Evolutionary conservation across 2,888 invertebrate genomes (phyloP).

Genomic region (Chymomyza procnemis): DNA sequence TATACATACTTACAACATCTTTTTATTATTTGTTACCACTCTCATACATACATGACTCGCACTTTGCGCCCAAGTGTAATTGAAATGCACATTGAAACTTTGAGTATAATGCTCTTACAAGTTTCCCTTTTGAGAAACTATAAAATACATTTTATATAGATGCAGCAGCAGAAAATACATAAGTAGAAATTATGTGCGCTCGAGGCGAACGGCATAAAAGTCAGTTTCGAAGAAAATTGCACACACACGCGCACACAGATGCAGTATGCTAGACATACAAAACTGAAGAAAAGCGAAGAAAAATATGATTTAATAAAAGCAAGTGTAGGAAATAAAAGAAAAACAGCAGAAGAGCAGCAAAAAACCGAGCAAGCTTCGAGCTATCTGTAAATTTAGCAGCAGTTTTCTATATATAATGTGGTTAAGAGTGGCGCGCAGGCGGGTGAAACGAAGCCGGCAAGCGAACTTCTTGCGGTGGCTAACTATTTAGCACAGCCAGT

Average conservation of each 20-base stretch:
- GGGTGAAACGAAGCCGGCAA: constrained; percentile 34
- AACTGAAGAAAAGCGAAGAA: constrained; percentile 23
- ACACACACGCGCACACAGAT: constrained; percentile 1
- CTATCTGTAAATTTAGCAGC: constrained; percentile 1
- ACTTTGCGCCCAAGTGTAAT: constrained; percentile 56
- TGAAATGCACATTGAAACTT: constrained; percentile 66
- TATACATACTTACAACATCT: neutral
- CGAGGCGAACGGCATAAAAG: constrained; percentile 61
- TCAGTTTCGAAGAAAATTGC: constrained; percentile 18
- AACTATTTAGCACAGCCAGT: neutral
- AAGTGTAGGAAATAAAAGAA: constrained; percentile 3
- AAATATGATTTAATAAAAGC: constrained; percentile 63
- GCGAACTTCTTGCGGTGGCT: constrained; percentile 2
- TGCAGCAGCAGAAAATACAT: constrained; percentile 45
- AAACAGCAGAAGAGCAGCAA: neutral
- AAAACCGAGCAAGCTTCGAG: neutral
- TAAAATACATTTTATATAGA: constrained; percentile 58
- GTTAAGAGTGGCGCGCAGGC: constrained; percentile 39
- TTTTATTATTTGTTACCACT: constrained; percentile 11
- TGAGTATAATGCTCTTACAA: constrained; percentile 61
- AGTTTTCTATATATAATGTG: neutral
- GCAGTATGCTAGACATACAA: neutral
- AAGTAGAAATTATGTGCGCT: constrained; percentile 65
- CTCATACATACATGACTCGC: constrained; percentile 32
- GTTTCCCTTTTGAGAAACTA: constrained; percentile 42